Base-by-base conservation (phyloP, 2,888 invertebrate species). In the Nasonia oneida region DNA sequence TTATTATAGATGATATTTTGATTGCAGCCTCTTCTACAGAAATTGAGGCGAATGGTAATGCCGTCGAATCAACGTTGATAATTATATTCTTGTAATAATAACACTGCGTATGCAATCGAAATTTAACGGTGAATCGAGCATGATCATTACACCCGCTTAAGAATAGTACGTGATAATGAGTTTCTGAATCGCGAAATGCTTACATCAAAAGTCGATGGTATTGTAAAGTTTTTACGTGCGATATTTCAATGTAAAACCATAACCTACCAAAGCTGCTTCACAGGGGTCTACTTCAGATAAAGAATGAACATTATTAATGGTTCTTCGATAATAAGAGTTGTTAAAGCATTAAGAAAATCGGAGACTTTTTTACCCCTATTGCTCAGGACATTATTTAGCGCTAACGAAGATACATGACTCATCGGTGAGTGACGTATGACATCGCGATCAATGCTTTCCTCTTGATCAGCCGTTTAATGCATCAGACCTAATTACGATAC, bases 361-460 rank as follows among this genome's bases (percentile, higher is more conserved):
- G 53, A 39, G 80, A 80, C 29, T 77, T 83, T 70, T 18, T 23
- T 76, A 29, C 39, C 53, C 53, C 61, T 4, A 29, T 29, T 4
- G 3, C 1, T 3, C 70, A 70, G 5, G 67, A 70, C 76, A 71
- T 83, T 81, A 83, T 8, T 8, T 12, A 12, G 12, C 5, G 1
- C 53, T 10, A 57, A 77, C 33, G 83, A 71, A 83, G 71, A 77
- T 42, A 50, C 57, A 83, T 71, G 53, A 71, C 37, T n/a, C 3
- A 12, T 3, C 14, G 5, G 14, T 53, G 47, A 71, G 18, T 53
- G 77, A 77, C 42, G 67, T 42, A 70, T 70, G 39, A 76, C 37
- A 3, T 23, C 5, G 18, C 39, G 23, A 42, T 33, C 33, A 29
- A 70, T 71, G 33, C 67, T 76, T 37, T 10, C 8, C 23, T 64